Conservation (phyloP, 2,888 invertebrate genomes). For the Strigamia maritima region DNA sequence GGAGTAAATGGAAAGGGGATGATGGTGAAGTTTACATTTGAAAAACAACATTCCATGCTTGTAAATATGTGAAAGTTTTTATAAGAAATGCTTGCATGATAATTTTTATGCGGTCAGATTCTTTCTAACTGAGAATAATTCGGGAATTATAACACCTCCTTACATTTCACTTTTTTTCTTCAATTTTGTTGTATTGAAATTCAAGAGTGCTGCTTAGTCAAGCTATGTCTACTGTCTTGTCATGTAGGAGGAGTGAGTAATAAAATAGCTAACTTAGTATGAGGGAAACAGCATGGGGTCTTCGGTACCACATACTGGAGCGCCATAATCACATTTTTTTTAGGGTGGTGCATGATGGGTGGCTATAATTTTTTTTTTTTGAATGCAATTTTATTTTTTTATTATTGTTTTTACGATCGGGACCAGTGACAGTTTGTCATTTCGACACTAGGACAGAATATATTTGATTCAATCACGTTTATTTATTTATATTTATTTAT, state of each 20-base stretch:
- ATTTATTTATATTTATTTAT: not conserved
- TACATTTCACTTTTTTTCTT: not conserved
- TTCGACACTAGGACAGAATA: not conserved
- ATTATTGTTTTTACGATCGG: not conserved
- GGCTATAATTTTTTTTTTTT: conserved; percentile 8
- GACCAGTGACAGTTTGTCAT: not conserved
- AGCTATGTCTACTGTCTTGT: conserved; percentile 1
- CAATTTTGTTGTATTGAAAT: not conserved
- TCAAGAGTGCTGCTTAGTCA: not conserved
- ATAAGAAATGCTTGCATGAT: not conserved
- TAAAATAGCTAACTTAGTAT: not conserved
- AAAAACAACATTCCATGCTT: conserved; percentile 2
- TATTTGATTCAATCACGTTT: not conserved
- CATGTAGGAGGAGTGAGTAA: not conserved
- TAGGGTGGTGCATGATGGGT: conserved; percentile 1
- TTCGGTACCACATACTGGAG: conserved; percentile 5
- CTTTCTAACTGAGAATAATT: not conserved
- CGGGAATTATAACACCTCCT: not conserved
- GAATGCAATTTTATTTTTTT: not conserved
- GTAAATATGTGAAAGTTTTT: not conserved
- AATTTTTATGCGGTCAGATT: not conserved
- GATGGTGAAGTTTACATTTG: conserved; percentile 1
- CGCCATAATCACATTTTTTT: conserved; percentile 4
- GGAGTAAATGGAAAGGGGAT: not conserved
- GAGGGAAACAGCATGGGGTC: conserved; percentile 10